Conservation (phyloP, 2,113 vertebrate species). For the Equus quagga region DNA sequence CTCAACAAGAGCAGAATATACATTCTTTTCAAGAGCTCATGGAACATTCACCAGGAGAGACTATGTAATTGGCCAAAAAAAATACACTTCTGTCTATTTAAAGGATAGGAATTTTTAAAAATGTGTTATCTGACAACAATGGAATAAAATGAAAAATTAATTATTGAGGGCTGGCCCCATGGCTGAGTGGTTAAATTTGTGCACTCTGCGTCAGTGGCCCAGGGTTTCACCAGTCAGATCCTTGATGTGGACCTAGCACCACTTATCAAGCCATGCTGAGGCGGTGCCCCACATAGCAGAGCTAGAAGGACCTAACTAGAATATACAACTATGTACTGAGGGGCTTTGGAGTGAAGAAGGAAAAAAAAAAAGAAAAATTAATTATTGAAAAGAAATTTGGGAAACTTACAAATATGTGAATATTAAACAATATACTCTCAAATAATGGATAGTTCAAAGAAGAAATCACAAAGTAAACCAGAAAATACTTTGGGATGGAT, state of each 20-base stretch:
- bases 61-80: not conserved
- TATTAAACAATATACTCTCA: not conserved
- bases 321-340: no score
- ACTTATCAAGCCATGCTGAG: no score
- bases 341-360: no score
- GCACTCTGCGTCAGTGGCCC: no score
- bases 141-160: not conserved
- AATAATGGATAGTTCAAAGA: not conserved
- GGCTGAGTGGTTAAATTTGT: no score
- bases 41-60: not conserved
- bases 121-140: not conserved
- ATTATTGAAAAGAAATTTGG: not conserved
- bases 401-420: not conserved
- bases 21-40: not conserved
- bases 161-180: not conserved
- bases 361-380: not conserved
- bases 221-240: no score
- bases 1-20: not conserved
- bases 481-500: not conserved
- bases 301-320: no score
- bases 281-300: no score
- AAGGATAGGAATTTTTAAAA: not conserved
- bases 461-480: not conserved
- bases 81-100: not conserved
- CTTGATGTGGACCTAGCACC: no score